Conservation (phyloP, 2,888 invertebrate species). For the Tridacna crocea region DNA sequence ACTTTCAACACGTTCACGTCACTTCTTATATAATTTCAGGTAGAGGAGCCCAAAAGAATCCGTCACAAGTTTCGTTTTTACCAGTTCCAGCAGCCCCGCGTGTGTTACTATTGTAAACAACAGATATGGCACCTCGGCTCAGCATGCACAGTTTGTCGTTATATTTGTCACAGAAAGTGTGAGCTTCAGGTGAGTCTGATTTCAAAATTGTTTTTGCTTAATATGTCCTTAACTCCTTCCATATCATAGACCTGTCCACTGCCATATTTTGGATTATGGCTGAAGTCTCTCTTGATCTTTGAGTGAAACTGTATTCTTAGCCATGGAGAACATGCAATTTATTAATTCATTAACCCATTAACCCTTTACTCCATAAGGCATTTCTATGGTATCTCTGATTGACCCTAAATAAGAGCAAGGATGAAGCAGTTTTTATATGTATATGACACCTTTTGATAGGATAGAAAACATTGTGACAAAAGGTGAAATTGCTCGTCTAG, state of each 20-base stretch:
- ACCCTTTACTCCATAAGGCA: too few relatives aligned
- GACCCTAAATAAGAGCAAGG: too few relatives aligned
- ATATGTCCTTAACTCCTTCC: background rate
- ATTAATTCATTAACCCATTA: too few relatives aligned
- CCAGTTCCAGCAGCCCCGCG: constrained; percentile 74
- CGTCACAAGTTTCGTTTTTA: constrained; percentile 75
- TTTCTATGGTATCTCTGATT: too few relatives aligned
- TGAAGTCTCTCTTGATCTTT: too few relatives aligned
- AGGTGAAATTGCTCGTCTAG: too few relatives aligned
- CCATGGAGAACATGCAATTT: too few relatives aligned
- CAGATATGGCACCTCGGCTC: constrained; percentile 62
- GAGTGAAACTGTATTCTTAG: too few relatives aligned
- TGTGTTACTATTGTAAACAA: constrained; percentile 76
- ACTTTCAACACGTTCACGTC: background rate
- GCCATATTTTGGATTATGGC: background rate
- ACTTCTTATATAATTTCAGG: constrained; percentile 55
- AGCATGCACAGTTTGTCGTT: constrained; percentile 60
- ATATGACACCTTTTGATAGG: too few relatives aligned
- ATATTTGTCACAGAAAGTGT: constrained; percentile 62
- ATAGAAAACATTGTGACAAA: too few relatives aligned
- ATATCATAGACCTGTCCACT: background rate
- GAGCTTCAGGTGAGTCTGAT: constrained; percentile 56
- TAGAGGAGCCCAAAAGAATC: constrained; percentile 69
- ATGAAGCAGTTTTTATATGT: too few relatives aligned
- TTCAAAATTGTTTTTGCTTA: background rate